Evolutionary conservation across 2,888 invertebrate genomes (phyloP).

Genomic region (Diogma glabrata): DNA sequence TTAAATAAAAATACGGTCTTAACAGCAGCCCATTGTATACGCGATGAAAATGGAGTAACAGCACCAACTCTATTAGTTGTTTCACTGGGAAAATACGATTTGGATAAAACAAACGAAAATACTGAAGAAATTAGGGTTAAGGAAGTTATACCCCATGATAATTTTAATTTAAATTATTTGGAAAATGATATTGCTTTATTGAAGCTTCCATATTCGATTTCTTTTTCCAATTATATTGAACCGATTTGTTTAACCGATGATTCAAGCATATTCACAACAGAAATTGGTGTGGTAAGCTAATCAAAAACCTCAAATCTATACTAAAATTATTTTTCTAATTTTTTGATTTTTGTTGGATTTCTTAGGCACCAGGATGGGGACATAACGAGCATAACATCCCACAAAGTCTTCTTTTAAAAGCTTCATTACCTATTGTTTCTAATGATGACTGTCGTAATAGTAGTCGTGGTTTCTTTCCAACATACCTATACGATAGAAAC

Average conservation of each 20-base stretch:
- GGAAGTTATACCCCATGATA: slow-evolving; percentile 12
- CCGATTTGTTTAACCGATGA: neutral
- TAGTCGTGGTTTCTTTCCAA: slow-evolving; percentile 25
- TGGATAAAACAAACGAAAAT: slow-evolving; percentile 13
- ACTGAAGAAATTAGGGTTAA: slow-evolving; percentile 26
- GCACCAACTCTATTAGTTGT: neutral
- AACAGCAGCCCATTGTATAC: neutral
- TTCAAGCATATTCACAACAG: neutral
- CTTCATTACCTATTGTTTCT: slow-evolving; percentile 27
- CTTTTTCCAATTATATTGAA: neutral
- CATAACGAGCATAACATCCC: slow-evolving; percentile 24
- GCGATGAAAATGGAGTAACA: neutral
- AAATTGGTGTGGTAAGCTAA: slow-evolving; percentile 4
- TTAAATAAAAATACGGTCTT: neutral
- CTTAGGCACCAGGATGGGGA: slow-evolving; percentile 37
- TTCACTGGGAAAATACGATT: slow-evolving; percentile 1
- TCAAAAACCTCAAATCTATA: no score
- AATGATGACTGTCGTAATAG: slow-evolving; percentile 25
- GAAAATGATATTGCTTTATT: slow-evolving; percentile 31
- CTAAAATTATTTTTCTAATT: no score
- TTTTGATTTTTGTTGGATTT: no score
- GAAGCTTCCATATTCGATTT: slow-evolving; percentile 27
- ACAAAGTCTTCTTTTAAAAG: slow-evolving; percentile 21
- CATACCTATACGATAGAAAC: slow-evolving; percentile 42
- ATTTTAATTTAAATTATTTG: slow-evolving; percentile 8